A percentile compares a stretch with the other conserved stretches of the same genome.
Evolutionary conservation across 2,888 invertebrate genomes (phyloP).

Genomic region (Oeneis ivallda): DNA sequence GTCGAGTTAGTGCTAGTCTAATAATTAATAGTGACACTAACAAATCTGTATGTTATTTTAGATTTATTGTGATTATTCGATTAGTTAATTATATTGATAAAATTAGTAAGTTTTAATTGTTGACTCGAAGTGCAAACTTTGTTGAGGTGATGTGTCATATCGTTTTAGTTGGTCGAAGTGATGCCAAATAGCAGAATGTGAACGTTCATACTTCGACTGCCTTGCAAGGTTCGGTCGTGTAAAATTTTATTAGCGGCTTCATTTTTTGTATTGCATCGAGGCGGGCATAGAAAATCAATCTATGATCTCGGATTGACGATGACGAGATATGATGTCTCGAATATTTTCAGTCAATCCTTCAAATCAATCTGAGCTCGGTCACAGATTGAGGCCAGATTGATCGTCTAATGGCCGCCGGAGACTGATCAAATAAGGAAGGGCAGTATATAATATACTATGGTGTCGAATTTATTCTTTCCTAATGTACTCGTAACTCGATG

Average conservation of each 20-base stretch:
- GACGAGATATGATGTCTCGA: too few relatives aligned
- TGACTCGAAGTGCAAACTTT: conserved; percentile 50
- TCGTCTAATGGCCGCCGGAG: neutral
- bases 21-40: conserved; percentile 33
- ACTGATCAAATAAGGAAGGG: neutral
- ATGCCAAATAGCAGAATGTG: conserved; percentile 24
- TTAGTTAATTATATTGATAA: conserved; percentile 34
- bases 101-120: conserved; percentile 47
- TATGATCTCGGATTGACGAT: neutral
- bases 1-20: conserved; percentile 47
- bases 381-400: neutral
- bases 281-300: neutral
- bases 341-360: too few relatives aligned
- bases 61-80: conserved; percentile 49
- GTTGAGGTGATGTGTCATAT: conserved; percentile 57
- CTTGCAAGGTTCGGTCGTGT: conserved; percentile 7
- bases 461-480: conserved; percentile 34
- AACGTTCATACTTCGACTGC: neutral
- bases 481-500: neutral
- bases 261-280: neutral
- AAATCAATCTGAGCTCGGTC: neutral
- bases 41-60: conserved; percentile 39
- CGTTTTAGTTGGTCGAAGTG: conserved; percentile 51
- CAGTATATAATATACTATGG: neutral
- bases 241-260: neutral